phyloP scores from a whole-genome alignment of 1,140 invertebrate genomes.

The Oscheius sp. region DNA sequence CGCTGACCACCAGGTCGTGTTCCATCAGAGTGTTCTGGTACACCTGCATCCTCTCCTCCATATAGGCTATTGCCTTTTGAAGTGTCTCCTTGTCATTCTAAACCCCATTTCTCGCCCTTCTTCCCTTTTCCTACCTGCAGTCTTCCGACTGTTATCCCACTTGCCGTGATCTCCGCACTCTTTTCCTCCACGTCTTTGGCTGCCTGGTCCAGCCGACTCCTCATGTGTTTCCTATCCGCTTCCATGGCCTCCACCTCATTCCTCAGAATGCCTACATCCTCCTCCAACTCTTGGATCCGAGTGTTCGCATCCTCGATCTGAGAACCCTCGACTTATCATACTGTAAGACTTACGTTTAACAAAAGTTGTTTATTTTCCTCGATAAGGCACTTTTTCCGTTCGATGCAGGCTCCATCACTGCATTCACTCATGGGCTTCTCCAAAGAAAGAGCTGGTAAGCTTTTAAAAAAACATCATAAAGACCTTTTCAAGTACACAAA shows the following conservation, averaged over 20 bases:
- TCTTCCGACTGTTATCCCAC: constrained; percentile 34
- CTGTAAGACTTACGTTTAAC: constrained; percentile 34
- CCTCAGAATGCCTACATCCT: constrained; percentile 36
- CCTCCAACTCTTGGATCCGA: constrained; percentile 45
- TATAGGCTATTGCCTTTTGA: constrained; percentile 49
- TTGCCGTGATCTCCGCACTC: constrained; percentile 39
- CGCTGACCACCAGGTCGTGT: constrained; percentile 47
- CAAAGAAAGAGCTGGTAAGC: no score
- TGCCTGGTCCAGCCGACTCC: constrained; percentile 22
- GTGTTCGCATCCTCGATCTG: constrained; percentile 42
- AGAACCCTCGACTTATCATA: not conserved
- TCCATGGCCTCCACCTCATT: constrained; percentile 33
- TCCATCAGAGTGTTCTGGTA: constrained; percentile 55
- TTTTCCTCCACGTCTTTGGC: constrained; percentile 37
- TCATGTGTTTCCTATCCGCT: constrained; percentile 14
- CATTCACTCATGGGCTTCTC: no score
- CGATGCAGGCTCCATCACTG: constrained; percentile 34
- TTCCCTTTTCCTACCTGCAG: constrained; percentile 35
- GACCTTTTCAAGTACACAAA: no score
- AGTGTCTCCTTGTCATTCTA: constrained; percentile 55
- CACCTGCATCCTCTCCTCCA: constrained; percentile 52
- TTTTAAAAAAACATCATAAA: no score
- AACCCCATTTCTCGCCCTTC: not conserved
- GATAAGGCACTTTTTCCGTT: constrained; percentile 38
- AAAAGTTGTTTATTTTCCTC: constrained; percentile 50